These are phyloP conservation scores for Phyllopteryx taeniolatus DNA, from an alignment of 2,113 vertebrate genomes.

Conservation along the genomic window DNA sequence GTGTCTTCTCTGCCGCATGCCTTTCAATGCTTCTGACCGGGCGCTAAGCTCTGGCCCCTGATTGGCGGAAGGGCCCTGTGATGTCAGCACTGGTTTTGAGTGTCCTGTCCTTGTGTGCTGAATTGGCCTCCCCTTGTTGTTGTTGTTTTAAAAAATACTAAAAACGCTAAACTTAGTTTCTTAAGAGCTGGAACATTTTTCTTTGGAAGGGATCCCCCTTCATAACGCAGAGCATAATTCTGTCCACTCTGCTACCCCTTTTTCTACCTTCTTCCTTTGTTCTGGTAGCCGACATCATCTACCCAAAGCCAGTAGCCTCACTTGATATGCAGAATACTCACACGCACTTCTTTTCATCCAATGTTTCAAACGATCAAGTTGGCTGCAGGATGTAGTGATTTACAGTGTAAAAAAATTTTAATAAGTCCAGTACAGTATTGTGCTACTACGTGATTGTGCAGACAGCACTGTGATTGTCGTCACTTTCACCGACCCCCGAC, in stretches of 20 bases:
- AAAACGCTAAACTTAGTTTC: neutral
- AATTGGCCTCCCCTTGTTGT: conserved; percentile 42
- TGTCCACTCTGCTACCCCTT: conserved; percentile 13
- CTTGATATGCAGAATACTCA: conserved; percentile 49
- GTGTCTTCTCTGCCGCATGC: conserved; percentile 68
- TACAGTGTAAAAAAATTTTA: neutral
- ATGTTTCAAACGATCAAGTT: conserved; percentile 20
- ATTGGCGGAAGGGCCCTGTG: conserved; percentile 58
- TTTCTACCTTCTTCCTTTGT: conserved; percentile 26
- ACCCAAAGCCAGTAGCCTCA: conserved; percentile 41
- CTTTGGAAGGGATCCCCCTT: conserved; percentile 44
- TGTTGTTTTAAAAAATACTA: conserved; percentile 28
- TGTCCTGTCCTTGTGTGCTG: conserved; percentile 43
- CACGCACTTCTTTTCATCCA: conserved; percentile 23
- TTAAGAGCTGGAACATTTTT: conserved; percentile 43
- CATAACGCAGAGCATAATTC: conserved; percentile 32
- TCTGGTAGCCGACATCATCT: conserved; percentile 28
- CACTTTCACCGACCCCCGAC: conserved; percentile 71
- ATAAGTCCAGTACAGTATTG: neutral
- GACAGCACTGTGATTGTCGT: conserved; percentile 76
- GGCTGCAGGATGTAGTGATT: conserved; percentile 1
- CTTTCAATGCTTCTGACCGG: conserved; percentile 62
- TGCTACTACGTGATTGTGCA: conserved; percentile 26
- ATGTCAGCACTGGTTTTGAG: conserved; percentile 62
- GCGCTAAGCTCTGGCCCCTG: conserved; percentile 49